Evolutionary conservation across 2,797 vertebrate genomes (phyloP).

Genomic region (Leucoraja ocellata): DNA sequence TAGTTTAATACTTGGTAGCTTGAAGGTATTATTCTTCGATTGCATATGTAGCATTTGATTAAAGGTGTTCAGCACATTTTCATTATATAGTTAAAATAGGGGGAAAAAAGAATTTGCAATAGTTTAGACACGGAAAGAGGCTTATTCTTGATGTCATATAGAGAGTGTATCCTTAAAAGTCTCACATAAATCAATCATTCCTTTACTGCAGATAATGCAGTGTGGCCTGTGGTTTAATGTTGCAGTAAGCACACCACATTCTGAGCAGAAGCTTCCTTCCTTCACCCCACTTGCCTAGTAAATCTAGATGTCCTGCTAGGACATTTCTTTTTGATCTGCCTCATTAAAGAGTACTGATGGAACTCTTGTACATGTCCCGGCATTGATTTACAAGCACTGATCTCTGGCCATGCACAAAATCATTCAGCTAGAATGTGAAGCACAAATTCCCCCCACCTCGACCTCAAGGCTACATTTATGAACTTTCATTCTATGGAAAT

Average conservation of each 20-base stretch:
- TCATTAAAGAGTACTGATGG: slow-evolving; percentile 79
- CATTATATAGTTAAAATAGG: background rate
- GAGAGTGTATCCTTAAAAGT: background rate
- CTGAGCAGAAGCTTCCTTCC: slow-evolving; percentile 55
- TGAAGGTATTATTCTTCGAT: background rate
- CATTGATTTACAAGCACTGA: slow-evolving; percentile 76
- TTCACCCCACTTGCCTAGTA: slow-evolving; percentile 51
- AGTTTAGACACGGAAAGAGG: background rate
- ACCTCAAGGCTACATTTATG: slow-evolving; percentile 73
- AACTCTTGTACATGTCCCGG: slow-evolving; percentile 74
- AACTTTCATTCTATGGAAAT: slow-evolving; percentile 65
- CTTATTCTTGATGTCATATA: background rate
- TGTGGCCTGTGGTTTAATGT: slow-evolving; percentile 21
- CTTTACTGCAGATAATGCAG: slow-evolving; percentile 9
- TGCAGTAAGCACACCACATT: slow-evolving; percentile 19
- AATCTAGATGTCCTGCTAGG: slow-evolving; percentile 59
- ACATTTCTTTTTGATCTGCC: slow-evolving; percentile 78
- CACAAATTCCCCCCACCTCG: slow-evolving; percentile 65
- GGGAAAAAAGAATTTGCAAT: background rate
- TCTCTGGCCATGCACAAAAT: slow-evolving; percentile 72
- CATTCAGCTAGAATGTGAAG: slow-evolving; percentile 68
- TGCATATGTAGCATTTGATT: no score
- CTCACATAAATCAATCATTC: slow-evolving; percentile 21
- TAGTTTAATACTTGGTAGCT: background rate
- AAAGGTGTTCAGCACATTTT: background rate